Evolutionary conservation across 2,797 vertebrate species (phyloP).

Genomic region (Micropoecilia bifurca): DNA sequence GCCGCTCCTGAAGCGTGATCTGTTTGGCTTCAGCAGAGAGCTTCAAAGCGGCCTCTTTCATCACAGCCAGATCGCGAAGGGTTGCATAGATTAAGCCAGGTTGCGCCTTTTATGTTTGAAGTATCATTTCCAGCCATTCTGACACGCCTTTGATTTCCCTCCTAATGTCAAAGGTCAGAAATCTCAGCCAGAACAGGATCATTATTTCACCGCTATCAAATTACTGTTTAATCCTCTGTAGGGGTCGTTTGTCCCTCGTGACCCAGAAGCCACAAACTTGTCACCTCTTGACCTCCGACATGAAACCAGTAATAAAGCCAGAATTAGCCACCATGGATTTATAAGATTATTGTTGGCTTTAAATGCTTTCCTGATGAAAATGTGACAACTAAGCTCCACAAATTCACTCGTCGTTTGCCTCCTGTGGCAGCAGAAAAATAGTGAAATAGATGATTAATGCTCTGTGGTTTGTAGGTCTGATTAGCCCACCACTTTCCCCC

Average conservation of each 20-base stretch:
- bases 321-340: slow-evolving; percentile 24
- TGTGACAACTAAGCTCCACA: slow-evolving; percentile 48
- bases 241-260: slow-evolving; percentile 24
- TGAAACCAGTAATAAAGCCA: slow-evolving; percentile 29
- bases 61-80: slow-evolving; percentile 31
- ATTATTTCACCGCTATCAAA: slow-evolving; percentile 59
- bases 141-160: slow-evolving; percentile 62
- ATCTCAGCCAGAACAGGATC: slow-evolving; percentile 52
- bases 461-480: neutral
- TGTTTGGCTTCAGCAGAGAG: slow-evolving; percentile 45
- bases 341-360: slow-evolving; percentile 26
- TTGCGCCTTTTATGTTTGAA: slow-evolving; percentile 53
- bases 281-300: slow-evolving; percentile 53
- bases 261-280: slow-evolving; percentile 31
- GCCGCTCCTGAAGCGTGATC: slow-evolving; percentile 51
- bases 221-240: slow-evolving; percentile 52
- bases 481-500: neutral
- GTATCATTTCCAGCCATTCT: slow-evolving; percentile 57
- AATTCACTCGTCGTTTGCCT: slow-evolving; percentile 57
- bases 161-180: slow-evolving; percentile 64
- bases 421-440: slow-evolving; percentile 49
- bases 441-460: slow-evolving; percentile 66
- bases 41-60: slow-evolving; percentile 71
- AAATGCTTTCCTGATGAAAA: slow-evolving; percentile 27
- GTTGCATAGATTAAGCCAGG: slow-evolving; percentile 45